phyloP scores from a whole-genome alignment of 2,888 invertebrate genomes.

The Lacanobia oleracea region DNA sequence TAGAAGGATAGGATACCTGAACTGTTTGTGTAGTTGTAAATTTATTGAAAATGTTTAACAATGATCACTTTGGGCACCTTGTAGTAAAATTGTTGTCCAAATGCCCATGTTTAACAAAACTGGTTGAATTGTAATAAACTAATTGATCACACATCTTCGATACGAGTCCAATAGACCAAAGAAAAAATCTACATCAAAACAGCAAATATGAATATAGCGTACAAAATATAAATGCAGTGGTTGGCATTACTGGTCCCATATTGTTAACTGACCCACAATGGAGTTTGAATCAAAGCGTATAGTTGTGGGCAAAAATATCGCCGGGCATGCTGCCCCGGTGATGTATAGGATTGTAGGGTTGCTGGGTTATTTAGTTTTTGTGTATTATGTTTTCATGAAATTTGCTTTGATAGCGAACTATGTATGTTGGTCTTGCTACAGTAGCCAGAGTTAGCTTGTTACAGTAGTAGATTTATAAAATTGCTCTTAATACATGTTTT shows the following conservation, averaged over 20 bases:
- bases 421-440: no score
- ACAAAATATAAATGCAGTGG: constrained; percentile 60
- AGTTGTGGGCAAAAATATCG: constrained; percentile 85
- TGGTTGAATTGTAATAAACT: no score
- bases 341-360: constrained; percentile 71
- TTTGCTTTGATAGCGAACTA: neutral
- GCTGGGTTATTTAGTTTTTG: constrained; percentile 17
- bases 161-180: neutral
- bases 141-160: neutral
- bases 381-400: no score
- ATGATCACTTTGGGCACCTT: no score
- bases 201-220: constrained; percentile 30
- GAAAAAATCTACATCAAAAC: constrained; percentile 9
- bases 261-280: constrained; percentile 83
- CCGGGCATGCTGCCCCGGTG: constrained; percentile 69
- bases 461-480: no score
- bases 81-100: no score
- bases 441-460: no score
- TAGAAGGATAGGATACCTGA: no score
- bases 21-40: no score
- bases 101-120: no score
- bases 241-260: constrained; percentile 74
- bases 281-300: constrained; percentile 85
- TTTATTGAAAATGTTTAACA: no score
- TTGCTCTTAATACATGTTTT: no score